Evolutionary conservation across 2,797 vertebrate species (phyloP), one percentile per base, ranked within the genome.

Genomic region (Cyclura pinguis): DNA sequence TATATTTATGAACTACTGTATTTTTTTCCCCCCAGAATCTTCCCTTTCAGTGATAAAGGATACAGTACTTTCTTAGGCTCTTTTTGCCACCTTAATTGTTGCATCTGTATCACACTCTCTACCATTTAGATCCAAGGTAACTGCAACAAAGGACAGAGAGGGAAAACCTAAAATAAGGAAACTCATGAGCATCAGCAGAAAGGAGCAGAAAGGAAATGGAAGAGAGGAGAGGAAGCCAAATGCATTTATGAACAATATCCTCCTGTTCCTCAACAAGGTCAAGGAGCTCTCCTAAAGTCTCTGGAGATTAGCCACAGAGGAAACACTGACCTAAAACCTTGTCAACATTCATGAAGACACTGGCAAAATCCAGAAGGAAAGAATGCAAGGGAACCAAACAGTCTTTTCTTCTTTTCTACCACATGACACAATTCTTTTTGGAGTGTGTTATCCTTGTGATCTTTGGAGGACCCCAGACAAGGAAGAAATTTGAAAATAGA

Each of bases 401-500:
- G 6, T 2, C 55, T 84, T 0, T 16, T 27, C 6, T 84, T 22
- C 59, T 78, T 88, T 47, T 10, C 4, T 81, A 77, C 80, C 29
- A 42, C 18, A 0, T 32, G 38, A 76, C 52, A 59, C 94, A 80
- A 88, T 90, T 9, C 89, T 82, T 69, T 32, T 87, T 62, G 62
- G 2, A 94, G 24, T 77, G 83, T 88, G 84, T 81, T 94, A 88
- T 90, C 92, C 74, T 80, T 87, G 32, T 47, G 38, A 24, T 92
- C 90, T 82, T 8, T 64, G 72, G 4, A 38, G 1, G 0, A 0
- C 84, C 90, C 81, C 76, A 89, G 87, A 82, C 3, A 14, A 57
- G 81, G 84, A 84, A 77, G 93, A 3, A 89, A 93, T 92, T 3
- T 90, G 64, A 93, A 95, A 93, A 88, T 82, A 93, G 84, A 91